Conservation (phyloP, 2,888 invertebrate genomes). For the Uloborus plumipes region DNA sequence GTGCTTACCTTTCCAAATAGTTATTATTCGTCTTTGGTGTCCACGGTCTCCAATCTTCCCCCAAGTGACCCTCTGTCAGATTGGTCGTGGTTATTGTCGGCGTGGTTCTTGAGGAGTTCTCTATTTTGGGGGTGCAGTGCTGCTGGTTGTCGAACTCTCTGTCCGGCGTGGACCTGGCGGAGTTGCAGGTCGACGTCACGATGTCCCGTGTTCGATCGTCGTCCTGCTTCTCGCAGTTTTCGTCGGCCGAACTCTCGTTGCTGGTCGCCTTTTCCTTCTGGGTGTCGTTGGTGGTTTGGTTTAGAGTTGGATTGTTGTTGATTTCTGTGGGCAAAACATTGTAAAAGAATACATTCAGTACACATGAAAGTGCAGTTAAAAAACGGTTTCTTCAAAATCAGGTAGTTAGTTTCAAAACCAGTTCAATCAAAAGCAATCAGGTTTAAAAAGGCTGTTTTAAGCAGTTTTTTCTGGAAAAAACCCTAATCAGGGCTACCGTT, state of each 20-base stretch:
- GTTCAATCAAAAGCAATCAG: too few relatives aligned
- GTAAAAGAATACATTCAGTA: neutral
- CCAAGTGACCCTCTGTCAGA: constrained; percentile 46
- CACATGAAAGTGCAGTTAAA: too few relatives aligned
- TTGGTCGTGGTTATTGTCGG: constrained; percentile 38
- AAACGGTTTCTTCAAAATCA: too few relatives aligned
- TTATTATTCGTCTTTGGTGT: constrained; percentile 54
- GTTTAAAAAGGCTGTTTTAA: too few relatives aligned
- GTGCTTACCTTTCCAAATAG: constrained; percentile 38
- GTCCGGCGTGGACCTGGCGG: constrained; percentile 50
- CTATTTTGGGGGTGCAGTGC: constrained; percentile 7
- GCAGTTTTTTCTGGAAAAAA: too few relatives aligned
- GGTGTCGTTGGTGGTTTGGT: constrained; percentile 26
- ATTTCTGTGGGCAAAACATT: constrained; percentile 29
- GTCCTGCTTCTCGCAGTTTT: constrained; percentile 14
- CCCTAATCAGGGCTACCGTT: too few relatives aligned
- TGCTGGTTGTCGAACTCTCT: constrained; percentile 42
- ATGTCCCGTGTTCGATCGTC: constrained; percentile 28
- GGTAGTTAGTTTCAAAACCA: too few relatives aligned
- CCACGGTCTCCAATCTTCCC: constrained; percentile 60
- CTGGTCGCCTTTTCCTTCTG: constrained; percentile 31
- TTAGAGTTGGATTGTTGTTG: constrained; percentile 58
- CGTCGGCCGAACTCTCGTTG: constrained; percentile 18
- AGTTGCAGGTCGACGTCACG: constrained; percentile 29
- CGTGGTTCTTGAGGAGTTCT: neutral